Evolutionary conservation across 2,888 invertebrate genomes (phyloP).

Genomic region (Drosophila ochracea): DNA sequence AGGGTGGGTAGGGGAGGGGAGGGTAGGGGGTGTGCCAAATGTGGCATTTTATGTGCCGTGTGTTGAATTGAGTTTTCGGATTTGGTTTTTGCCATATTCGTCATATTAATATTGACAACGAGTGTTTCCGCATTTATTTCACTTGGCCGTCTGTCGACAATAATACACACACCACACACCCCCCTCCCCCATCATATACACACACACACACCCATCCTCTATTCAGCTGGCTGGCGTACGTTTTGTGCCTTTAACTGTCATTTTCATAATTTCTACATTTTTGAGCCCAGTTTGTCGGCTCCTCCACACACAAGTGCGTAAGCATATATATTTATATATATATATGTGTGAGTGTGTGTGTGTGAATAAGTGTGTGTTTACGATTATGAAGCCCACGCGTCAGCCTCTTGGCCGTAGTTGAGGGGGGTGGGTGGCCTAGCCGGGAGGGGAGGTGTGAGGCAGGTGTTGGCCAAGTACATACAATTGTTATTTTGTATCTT

Average conservation of each 20-base stretch:
- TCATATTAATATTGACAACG: slow-evolving; percentile 82
- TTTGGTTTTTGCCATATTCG: slow-evolving; percentile 82
- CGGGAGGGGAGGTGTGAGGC: slow-evolving; percentile 13
- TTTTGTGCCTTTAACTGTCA: slow-evolving; percentile 81
- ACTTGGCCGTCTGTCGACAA: slow-evolving; percentile 65
- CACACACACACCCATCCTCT: not conserved
- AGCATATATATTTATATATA: not conserved
- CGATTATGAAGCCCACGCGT: slow-evolving; percentile 79
- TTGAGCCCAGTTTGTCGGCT: slow-evolving; percentile 70
- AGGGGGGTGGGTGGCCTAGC: not conserved
- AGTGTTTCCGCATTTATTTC: slow-evolving; percentile 82
- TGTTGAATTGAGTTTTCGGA: slow-evolving; percentile 80
- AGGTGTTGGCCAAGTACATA: slow-evolving; percentile 50
- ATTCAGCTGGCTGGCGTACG: slow-evolving; percentile 26
- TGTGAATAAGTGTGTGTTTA: slow-evolving; percentile 28
- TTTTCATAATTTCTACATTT: slow-evolving; percentile 81
- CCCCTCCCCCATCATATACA: not conserved
- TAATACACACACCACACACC: slow-evolving; percentile 11
- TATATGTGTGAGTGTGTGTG: not conserved
- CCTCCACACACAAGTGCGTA: slow-evolving; percentile 32
- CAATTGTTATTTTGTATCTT: slow-evolving; percentile 28
- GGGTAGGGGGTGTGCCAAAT: slow-evolving; percentile 39
- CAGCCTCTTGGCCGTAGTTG: slow-evolving; percentile 31
- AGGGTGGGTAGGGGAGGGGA: no score
- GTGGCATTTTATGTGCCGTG: slow-evolving; percentile 78